Percentiles rank a stretch among this genome's conserved stretches.
phyloP scores from a whole-genome alignment of 2,113 vertebrate genomes.

The Tenrec ecaudatus region DNA sequence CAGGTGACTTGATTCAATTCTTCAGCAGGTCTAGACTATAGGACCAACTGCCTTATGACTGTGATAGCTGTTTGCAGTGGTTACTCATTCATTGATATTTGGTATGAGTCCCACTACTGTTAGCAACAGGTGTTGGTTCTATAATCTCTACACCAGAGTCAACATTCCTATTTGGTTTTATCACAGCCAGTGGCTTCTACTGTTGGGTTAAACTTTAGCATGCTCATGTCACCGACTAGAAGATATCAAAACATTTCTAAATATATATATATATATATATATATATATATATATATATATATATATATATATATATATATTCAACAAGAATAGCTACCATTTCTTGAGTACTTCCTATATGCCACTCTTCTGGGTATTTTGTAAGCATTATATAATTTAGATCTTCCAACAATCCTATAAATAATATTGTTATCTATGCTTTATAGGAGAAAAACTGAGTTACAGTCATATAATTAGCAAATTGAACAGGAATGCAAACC shows the following conservation, averaged over 20 bases:
- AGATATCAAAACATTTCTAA: slow-evolving; percentile 32
- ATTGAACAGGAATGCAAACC: slow-evolving; percentile 41
- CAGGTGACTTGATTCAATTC: slow-evolving; percentile 69
- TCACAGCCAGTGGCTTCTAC: slow-evolving; percentile 17
- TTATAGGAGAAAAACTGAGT: slow-evolving; percentile 29
- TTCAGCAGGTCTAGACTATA: slow-evolving; percentile 65
- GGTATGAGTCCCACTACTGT: slow-evolving; percentile 76
- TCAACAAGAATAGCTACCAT: slow-evolving; percentile 35
- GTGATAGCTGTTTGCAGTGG: slow-evolving; percentile 64
- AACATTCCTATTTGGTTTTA: slow-evolving; percentile 71
- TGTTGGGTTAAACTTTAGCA: slow-evolving; percentile 55
- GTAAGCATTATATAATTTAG: background rate
- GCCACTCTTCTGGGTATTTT: background rate
- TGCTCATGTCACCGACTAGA: background rate
- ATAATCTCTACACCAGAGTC: slow-evolving; percentile 76
- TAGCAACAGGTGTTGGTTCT: slow-evolving; percentile 79
- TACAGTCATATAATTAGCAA: background rate
- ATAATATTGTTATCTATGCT: slow-evolving; percentile 14
- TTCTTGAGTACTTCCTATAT: background rate
- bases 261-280: background rate
- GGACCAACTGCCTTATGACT: slow-evolving; percentile 67
- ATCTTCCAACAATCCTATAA: slow-evolving; percentile 15
- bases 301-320: background rate
- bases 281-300: slow-evolving; percentile 7
- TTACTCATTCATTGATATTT: slow-evolving; percentile 81